Percentiles rank a stretch among this genome's conserved stretches.
Conservation (phyloP, 2,888 invertebrate genomes). For the Periphyllus acericola region DNA sequence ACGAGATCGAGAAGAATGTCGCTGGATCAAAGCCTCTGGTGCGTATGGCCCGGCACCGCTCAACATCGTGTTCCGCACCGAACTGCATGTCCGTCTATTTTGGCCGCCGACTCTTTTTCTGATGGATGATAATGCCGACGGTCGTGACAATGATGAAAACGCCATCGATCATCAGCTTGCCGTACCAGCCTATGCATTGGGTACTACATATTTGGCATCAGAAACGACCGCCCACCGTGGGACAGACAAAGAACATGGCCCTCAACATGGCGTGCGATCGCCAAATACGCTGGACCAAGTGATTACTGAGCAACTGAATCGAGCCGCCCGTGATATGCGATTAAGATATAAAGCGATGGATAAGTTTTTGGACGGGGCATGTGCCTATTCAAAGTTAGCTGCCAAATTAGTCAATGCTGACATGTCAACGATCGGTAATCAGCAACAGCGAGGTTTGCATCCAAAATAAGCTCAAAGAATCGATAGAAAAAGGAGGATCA, state of each 20-base stretch:
- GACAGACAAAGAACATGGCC: not conserved
- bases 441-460: not conserved
- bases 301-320: not conserved
- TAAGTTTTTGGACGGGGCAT: slow-evolving; percentile 11
- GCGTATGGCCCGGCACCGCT: not conserved
- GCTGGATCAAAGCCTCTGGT: slow-evolving; percentile 1
- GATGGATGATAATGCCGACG: not conserved
- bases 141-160: not conserved
- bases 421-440: not conserved
- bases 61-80: slow-evolving; percentile 2
- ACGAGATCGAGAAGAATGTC: not conserved
- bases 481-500: not conserved
- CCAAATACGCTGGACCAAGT: not conserved
- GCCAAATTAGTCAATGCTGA: not conserved
- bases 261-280: not conserved
- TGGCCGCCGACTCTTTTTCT: slow-evolving; percentile 30
- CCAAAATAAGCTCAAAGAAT: not conserved
- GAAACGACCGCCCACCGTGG: not conserved
- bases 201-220: not conserved
- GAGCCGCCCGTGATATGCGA: slow-evolving; percentile 17
- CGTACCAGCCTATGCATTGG: slow-evolving; percentile 7
- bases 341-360: slow-evolving; percentile 26
- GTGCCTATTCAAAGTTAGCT: not conserved
- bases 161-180: not conserved
- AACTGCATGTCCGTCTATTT: slow-evolving; percentile 30